These are phyloP conservation scores for Megatriorchis doriae DNA, from an alignment of 2,113 vertebrate species.

Conservation along the genomic window DNA sequence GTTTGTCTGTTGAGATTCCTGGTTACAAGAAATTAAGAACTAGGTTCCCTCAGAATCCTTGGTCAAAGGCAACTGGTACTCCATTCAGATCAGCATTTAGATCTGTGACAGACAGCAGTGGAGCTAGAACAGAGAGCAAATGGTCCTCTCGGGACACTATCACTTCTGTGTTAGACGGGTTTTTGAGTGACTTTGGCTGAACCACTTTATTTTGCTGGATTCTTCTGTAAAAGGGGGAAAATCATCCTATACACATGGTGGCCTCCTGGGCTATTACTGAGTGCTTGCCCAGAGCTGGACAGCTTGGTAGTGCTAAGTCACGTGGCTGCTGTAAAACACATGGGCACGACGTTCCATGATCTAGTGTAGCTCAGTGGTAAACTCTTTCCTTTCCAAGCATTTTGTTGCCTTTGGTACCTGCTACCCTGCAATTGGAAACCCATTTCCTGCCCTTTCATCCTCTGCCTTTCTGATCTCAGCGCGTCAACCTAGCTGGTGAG, in stretches of 20 bases:
- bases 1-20: not conserved
- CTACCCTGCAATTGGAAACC: not conserved
- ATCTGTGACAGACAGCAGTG: not conserved
- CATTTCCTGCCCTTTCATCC: constrained; percentile 53
- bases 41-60: not conserved
- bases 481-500: not conserved
- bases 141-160: not conserved
- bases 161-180: fast-evolving
- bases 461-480: constrained; percentile 2
- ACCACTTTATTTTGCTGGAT: not conserved
- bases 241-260: not conserved
- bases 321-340: not conserved
- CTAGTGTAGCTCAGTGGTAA: not conserved
- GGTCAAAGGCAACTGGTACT: not conserved
- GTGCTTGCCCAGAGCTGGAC: not conserved
- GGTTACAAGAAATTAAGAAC: not conserved
- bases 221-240: not conserved
- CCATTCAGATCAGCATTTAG: fast-evolving
- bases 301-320: not conserved
- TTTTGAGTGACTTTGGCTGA: not conserved
- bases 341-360: not conserved
- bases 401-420: constrained; percentile 33
- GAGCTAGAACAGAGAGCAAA: not conserved
- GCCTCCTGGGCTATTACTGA: not conserved
- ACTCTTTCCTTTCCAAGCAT: not conserved